Conservation (phyloP, 2,113 vertebrate genomes). For the Nannobrachium achirus region DNA sequence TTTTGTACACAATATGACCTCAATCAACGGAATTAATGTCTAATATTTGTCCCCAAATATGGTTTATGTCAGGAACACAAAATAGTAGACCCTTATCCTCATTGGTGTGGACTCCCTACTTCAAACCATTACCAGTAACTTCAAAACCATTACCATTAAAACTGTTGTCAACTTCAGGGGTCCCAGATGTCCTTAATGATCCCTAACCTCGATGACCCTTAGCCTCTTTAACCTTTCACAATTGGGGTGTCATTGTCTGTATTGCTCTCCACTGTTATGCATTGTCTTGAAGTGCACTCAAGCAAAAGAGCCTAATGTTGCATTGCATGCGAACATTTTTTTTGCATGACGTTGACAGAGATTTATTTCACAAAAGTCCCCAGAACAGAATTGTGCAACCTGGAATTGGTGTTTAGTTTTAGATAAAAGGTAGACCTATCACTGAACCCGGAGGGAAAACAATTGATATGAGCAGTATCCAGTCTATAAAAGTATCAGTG, state of each 20-base stretch:
- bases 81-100: not conserved
- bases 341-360: not conserved
- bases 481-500: too few relatives aligned
- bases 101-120: not conserved
- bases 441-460: too few relatives aligned
- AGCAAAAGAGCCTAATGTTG: slow-evolving; percentile 14
- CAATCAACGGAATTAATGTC: too few relatives aligned
- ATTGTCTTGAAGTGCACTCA: slow-evolving; percentile 48
- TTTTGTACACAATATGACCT: not conserved
- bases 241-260: slow-evolving; percentile 38
- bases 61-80: too few relatives aligned
- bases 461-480: too few relatives aligned
- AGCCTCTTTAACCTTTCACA: slow-evolving; percentile 43
- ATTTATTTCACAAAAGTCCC: not conserved
- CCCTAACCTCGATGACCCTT: slow-evolving; percentile 45
- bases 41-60: too few relatives aligned
- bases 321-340: not conserved
- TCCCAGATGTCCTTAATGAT: slow-evolving; percentile 49
- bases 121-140: slow-evolving; percentile 3
- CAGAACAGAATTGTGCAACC: not conserved
- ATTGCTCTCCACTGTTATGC: slow-evolving; percentile 6
- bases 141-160: slow-evolving; percentile 15
- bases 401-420: too few relatives aligned
- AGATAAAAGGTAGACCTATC: too few relatives aligned
- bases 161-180: slow-evolving; percentile 36